Base-by-base conservation (phyloP, 1,140 invertebrate species). In the Linepithema humile region DNA sequence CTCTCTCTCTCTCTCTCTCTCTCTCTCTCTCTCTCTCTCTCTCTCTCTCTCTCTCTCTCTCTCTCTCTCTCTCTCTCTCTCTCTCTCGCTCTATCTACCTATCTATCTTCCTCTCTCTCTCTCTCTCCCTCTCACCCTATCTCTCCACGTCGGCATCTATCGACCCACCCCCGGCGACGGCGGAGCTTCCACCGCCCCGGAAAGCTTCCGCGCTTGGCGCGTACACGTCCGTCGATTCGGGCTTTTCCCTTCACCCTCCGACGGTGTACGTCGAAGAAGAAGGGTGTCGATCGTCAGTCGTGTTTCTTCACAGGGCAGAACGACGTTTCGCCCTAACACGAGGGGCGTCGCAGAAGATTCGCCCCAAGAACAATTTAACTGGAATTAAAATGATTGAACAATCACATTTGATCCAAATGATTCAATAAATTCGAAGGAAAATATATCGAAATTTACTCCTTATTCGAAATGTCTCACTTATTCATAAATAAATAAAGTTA, bases 131-230 rank as follows among this genome's bases (percentile, higher is more conserved):
- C 48, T 65, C 80, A 12, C 74, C 77, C 72, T 74, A 83, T 78
- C 72, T 82, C 75, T 88, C 86, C 83, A 83, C 90, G 91, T 91
- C 84, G 92, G 88, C 92, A 90, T 92, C 91, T 92, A 92, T 93
- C 91, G 92, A 92, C 92, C 91, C 89, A 92, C 86, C 84, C 84
- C 77, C 75, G 48, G 43, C 80, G 50, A 72, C 78, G 64, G 57
- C 78, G 62, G 86, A 86, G 77, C 88, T 69, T 86, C 85, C 82
- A 87, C 87, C 87, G 84, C 88, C 88, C 91, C 86, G 88, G 75
- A 90, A 90, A 86, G 75, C 86, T 87, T 86, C 73, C 80, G 88
- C 87, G 88, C 65, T 64, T 84, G 64, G 59, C 73, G 84, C 83
- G 74, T 88, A 83, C 86, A 84, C 83, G 69, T 88, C 70, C 84